Percentiles rank a stretch among this genome's conserved stretches.
Conservation (phyloP, 2,113 vertebrate species). For the Phasianus colchicus region DNA sequence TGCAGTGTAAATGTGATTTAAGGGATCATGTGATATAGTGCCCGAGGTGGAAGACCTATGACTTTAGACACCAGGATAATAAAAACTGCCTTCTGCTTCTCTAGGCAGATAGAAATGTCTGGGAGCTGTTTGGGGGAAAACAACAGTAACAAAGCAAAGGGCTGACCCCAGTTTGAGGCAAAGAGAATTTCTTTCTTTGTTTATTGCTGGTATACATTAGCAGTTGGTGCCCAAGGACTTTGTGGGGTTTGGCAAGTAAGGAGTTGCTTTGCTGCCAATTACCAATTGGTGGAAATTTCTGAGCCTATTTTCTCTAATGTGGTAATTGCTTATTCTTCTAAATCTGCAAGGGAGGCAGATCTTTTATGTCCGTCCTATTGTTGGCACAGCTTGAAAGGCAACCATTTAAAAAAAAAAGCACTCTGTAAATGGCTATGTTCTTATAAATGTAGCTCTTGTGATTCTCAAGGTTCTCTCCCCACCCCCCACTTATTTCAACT, state of each 20-base stretch:
- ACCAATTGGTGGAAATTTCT: constrained; percentile 57
- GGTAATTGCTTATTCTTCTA: constrained; percentile 67
- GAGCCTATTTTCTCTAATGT: constrained; percentile 57
- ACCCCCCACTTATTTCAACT: neutral
- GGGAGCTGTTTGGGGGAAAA: neutral
- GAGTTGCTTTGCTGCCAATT: constrained; percentile 41
- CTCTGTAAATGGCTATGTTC: neutral
- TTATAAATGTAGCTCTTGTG: constrained; percentile 30
- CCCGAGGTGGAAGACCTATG: neutral
- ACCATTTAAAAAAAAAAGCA: neutral
- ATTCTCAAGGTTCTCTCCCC: neutral
- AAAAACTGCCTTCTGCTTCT: neutral
- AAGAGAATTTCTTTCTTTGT: neutral
- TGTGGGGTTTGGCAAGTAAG: constrained; percentile 34
- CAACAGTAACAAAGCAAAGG: neutral
- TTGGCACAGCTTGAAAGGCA: constrained; percentile 68
- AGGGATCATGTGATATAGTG: neutral
- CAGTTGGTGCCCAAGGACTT: neutral
- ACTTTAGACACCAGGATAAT: neutral
- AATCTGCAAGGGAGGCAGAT: constrained; percentile 56
- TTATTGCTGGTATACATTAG: neutral
- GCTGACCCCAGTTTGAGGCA: neutral
- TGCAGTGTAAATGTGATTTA: neutral
- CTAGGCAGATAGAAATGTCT: neutral
- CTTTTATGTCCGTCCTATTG: constrained; percentile 24